Evolutionary conservation across 2,113 vertebrate genomes (phyloP).

Genomic region (Lophius piscatorius): DNA sequence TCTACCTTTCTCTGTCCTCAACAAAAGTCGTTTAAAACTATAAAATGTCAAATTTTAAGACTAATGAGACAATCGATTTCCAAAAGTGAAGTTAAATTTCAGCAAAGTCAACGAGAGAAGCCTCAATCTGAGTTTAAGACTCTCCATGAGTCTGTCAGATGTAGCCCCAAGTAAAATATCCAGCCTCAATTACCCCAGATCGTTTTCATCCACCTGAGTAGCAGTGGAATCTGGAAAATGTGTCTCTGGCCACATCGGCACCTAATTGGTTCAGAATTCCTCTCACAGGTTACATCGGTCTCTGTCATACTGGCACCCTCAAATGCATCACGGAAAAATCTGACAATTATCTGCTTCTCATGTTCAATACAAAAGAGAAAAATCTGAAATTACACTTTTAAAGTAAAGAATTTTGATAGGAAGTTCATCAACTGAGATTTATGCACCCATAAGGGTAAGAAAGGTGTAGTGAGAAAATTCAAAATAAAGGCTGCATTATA

Average conservation of each 20-base stretch:
- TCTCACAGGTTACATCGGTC: slow-evolving; percentile 47
- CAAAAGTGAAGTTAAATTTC: neutral
- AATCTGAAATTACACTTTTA: no score
- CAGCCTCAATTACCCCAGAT: slow-evolving; percentile 48
- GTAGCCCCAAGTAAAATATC: slow-evolving; percentile 64
- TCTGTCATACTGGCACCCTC: slow-evolving; percentile 28
- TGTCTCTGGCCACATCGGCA: slow-evolving; percentile 52
- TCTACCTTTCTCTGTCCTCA: no score
- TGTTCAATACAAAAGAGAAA: no score
- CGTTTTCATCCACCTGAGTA: slow-evolving; percentile 21
- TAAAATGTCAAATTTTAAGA: slow-evolving; percentile 17
- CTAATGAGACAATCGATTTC: neutral
- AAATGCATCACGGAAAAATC: slow-evolving; percentile 5
- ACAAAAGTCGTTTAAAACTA: slow-evolving; percentile 17
- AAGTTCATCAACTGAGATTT: no score
- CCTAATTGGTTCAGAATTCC: slow-evolving; percentile 68
- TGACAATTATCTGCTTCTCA: no score
- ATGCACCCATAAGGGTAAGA: no score
- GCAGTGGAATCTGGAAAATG: slow-evolving; percentile 38
- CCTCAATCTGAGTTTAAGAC: slow-evolving; percentile 21
- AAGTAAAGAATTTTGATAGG: no score
- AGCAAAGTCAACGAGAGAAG: slow-evolving; percentile 6
- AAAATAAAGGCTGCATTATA: no score
- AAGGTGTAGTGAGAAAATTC: no score
- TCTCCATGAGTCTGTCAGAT: slow-evolving; percentile 46